Evolutionary conservation across 2,888 invertebrate species (phyloP).

Genomic region (Amphipyra tragopoginis): DNA sequence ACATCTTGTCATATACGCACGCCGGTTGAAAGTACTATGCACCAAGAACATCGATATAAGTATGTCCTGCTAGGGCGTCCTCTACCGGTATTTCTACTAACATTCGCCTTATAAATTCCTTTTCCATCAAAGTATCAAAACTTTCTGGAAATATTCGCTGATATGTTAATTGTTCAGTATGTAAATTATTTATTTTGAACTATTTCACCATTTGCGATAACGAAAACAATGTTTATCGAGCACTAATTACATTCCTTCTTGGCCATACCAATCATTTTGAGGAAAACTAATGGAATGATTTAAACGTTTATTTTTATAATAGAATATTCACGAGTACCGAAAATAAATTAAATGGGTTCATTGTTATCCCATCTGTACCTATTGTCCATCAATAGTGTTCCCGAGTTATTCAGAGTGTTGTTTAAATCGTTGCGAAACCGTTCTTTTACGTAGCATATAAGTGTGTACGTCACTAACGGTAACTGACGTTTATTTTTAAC

Average conservation of each 20-base stretch:
- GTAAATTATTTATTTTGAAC: too few relatives aligned
- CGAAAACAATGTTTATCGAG: neutral
- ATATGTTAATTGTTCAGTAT: conserved; percentile 5
- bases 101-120: too few relatives aligned
- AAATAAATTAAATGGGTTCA: neutral
- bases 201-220: neutral
- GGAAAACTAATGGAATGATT: too few relatives aligned
- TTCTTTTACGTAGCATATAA: conserved; percentile 46
- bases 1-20: too few relatives aligned
- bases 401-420: conserved; percentile 39
- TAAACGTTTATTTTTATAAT: too few relatives aligned
- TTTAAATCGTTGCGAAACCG: conserved; percentile 49
- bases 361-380: neutral
- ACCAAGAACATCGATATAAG: too few relatives aligned
- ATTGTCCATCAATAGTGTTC: conserved; percentile 21
- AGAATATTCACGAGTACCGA: too few relatives aligned
- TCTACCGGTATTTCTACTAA: too few relatives aligned
- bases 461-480: conserved; percentile 57
- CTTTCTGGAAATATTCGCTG: conserved; percentile 2
- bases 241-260: neutral
- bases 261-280: too few relatives aligned
- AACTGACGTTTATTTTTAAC: conserved; percentile 63
- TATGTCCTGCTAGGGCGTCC: too few relatives aligned
- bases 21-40: too few relatives aligned
- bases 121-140: too few relatives aligned